Percentiles rank a stretch among this genome's conserved stretches.
These are phyloP conservation scores for Xenopus petersii DNA, from an alignment of 2,797 vertebrate species.

Conservation along the genomic window DNA sequence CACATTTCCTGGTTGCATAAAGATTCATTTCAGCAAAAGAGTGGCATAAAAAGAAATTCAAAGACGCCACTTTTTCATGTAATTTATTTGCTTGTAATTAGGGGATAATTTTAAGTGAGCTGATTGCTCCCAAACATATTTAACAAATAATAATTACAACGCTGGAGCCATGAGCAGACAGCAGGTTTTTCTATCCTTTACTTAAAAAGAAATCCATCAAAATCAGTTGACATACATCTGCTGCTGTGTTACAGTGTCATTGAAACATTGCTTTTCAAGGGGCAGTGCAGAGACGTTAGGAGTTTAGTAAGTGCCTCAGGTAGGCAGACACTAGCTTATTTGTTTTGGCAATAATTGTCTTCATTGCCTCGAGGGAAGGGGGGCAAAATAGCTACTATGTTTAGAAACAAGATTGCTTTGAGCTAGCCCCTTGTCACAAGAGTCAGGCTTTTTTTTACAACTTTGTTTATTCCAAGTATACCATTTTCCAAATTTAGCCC, in stretches of 20 bases:
- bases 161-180: slow-evolving; percentile 49
- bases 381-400: slow-evolving; percentile 73
- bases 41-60: not conserved
- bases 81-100: slow-evolving; percentile 49
- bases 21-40: not conserved
- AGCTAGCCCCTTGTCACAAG: slow-evolving; percentile 63
- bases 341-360: slow-evolving; percentile 76
- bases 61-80: slow-evolving; percentile 25
- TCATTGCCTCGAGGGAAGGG: slow-evolving; percentile 58
- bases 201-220: slow-evolving; percentile 58
- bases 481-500: slow-evolving; percentile 63
- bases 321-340: slow-evolving; percentile 73
- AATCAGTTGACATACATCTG: slow-evolving; percentile 57
- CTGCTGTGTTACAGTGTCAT: slow-evolving; percentile 46
- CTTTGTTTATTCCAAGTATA: slow-evolving; percentile 62
- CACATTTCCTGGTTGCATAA: too few species aligned
- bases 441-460: slow-evolving; percentile 66
- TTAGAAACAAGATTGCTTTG: slow-evolving; percentile 74
- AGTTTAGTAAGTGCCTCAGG: slow-evolving; percentile 55
- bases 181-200: slow-evolving; percentile 56
- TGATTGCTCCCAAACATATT: slow-evolving; percentile 49
- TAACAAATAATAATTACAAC: slow-evolving; percentile 46
- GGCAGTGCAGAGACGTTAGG: slow-evolving; percentile 41
- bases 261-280: slow-evolving; percentile 21
- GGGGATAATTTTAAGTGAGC: slow-evolving; percentile 35